A percentile compares a stretch with the other conserved stretches of the same genome.
These are phyloP conservation scores for Geotrypetes seraphini DNA, from an alignment of 2,797 vertebrate genomes.

Conservation along the genomic window DNA sequence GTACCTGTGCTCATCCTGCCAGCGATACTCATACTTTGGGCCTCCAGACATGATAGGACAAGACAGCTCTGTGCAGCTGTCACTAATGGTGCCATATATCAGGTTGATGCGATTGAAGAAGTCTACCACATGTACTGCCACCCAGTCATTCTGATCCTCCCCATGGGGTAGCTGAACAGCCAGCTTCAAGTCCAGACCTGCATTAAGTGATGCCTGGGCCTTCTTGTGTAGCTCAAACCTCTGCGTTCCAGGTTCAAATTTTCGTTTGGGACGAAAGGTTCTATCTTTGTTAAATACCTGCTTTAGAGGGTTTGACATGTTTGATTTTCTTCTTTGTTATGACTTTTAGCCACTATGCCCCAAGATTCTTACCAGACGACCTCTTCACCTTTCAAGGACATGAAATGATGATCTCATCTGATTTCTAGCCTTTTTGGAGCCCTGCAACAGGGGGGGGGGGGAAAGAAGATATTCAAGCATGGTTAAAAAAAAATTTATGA, in stretches of 20 bases:
- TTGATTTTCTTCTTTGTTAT: too few relatives aligned
- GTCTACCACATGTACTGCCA: constrained; percentile 92
- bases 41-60: constrained; percentile 89
- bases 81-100: constrained; percentile 91
- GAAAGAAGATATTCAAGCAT: too few relatives aligned
- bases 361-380: too few relatives aligned
- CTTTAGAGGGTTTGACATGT: constrained; percentile 80
- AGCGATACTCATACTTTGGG: constrained; percentile 88
- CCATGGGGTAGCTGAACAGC: constrained; percentile 80
- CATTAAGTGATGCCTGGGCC: constrained; percentile 85
- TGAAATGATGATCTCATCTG: too few relatives aligned
- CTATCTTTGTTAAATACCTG: constrained; percentile 95
- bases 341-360: too few relatives aligned
- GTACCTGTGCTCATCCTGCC: constrained; percentile 86
- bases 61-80: constrained; percentile 80
- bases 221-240: constrained; percentile 92
- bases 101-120: constrained; percentile 97
- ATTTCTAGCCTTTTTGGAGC: too few relatives aligned
- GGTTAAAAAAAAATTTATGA: too few relatives aligned
- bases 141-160: constrained; percentile 88
- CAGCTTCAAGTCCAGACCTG: constrained; percentile 82
- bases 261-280: constrained; percentile 93
- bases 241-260: constrained; percentile 90
- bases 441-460: too few relatives aligned
- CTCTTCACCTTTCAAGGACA: too few relatives aligned